Base-by-base conservation (phyloP, 1,140 invertebrate genomes). In the Lethrus apterus region DNA sequence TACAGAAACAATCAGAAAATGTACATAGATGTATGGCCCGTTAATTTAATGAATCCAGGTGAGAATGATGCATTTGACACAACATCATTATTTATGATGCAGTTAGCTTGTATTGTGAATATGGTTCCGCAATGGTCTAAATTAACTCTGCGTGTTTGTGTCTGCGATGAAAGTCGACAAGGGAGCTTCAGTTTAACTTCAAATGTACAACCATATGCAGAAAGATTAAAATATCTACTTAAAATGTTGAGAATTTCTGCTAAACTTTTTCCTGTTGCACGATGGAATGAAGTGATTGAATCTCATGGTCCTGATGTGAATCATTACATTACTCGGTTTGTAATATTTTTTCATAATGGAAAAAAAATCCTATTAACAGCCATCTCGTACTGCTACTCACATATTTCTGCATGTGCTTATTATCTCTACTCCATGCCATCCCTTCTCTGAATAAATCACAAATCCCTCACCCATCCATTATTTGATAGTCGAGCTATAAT, bases 11-110 rank as follows among this genome's bases (percentile, higher is more conserved):
- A 72, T 24, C 71, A 72, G 42, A 72, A 82, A 14, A 79, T 80
- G 52, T 94, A 84, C 65, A 94, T 99, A 46, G 96, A 99, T 70
- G 92, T 98, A 9, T 99, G 95, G 95, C 90, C 95, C 7, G 81
- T 93, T 0, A 92, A 96, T 62, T 81, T 92, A 49, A 80, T 93
- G 50, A 74, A 81, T 55, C 87, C 88, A 4, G 77, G 75, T 1
- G 75, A 81, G 54, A 78, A 83, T 46, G 83, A 89, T 63, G 60
- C 80, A 2, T 91, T 91, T 65, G 87, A 90, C 44, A 85, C 83
- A 56, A 91, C 83, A 29, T 92, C 83, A 52, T 72, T 98, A 36
- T 99, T 99, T 68, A 86, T 97, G 75, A 80, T 99, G 58, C 96
- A 99, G 69, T 66, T 99, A 34, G 93, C 94, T 1, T 97, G 94